Base-by-base conservation (phyloP, 2,888 invertebrate species). In the Drosophila fungiperda region DNA sequence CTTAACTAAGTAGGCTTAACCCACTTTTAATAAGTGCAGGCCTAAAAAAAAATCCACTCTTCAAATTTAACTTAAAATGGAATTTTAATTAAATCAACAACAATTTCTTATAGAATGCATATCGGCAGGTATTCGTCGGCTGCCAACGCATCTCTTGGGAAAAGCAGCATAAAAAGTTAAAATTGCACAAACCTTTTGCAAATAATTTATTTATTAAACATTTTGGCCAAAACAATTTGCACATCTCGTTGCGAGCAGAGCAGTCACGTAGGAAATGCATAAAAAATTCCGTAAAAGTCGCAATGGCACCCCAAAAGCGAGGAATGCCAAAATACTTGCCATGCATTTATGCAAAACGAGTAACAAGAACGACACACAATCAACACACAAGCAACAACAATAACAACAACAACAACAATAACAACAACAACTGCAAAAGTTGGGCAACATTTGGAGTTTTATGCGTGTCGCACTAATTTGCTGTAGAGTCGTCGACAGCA, bases 401-500 rank as follows among this genome's bases (percentile, higher is more conserved):
- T 17, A 38, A 17, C 17, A 49, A 32, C 8, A 38, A 45, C n/a
- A 42, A 7, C 3, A 26, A 26, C 1, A 23, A 23, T 1, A 26
- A 26, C 26, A 26, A 26, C 26, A 26, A 26, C 32, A 26, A 54
- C n/a, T 32, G 33, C 11, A 54, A 61, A 68, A 68, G 68, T 66
- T 73, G 42, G 64, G 76, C 36, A 61, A 58, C 62, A 70, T 57
- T 68, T 45, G 40, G 40, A 67, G 70, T 60, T 75, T 70, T 74
- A 55, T 87, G 87, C 87, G 85, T 85, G 87, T 81, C 76, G 72
- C 83, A 81, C 87, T 85, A 87, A 85, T 85, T 85, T 83, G 76
- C 66, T 71, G 61, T 62, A 60, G 65, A 70, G 74, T 75, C 54
- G 68, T 58, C 73, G 57, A 68, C 73, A 63, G 72, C 87, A 87